These are phyloP conservation scores for Apeira syringaria DNA, from an alignment of 2,888 invertebrate genomes.

Conservation along the genomic window DNA sequence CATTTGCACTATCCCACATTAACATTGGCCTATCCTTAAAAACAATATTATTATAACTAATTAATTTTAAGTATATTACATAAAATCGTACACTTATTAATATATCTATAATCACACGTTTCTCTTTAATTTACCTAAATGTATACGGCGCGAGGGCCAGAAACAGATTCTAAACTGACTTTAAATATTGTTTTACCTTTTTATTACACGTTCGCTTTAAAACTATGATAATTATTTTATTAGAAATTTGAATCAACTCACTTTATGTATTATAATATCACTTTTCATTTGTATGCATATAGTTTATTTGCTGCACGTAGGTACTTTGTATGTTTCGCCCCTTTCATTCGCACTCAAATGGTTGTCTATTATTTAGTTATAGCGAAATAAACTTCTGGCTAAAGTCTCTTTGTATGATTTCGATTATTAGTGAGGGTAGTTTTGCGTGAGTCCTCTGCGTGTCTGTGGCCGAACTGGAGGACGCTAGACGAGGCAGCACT, in stretches of 20 bases:
- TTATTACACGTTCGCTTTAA: too few species aligned
- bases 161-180: too few species aligned
- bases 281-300: not conserved
- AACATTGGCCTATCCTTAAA: constrained; percentile 12
- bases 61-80: constrained; percentile 3
- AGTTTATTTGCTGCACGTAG: too few species aligned
- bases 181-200: too few species aligned
- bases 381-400: too few species aligned
- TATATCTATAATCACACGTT: constrained; percentile 19
- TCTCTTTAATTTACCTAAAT: constrained; percentile 2
- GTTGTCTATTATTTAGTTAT: too few species aligned
- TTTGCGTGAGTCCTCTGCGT: constrained; percentile 13
- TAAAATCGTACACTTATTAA: not conserved
- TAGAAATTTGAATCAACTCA: not conserved
- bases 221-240: not conserved
- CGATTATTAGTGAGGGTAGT: too few species aligned
- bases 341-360: too few species aligned
- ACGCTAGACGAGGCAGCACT: constrained; percentile 74
- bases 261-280: not conserved
- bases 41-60: not conserved
- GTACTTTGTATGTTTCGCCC: too few species aligned
- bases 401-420: constrained; percentile 1
- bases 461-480: too few species aligned
- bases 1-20: constrained; percentile 14
- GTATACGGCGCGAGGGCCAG: not conserved